Base-by-base conservation (phyloP, 2,113 vertebrate species). In the Dendrocopos noguchii region DNA sequence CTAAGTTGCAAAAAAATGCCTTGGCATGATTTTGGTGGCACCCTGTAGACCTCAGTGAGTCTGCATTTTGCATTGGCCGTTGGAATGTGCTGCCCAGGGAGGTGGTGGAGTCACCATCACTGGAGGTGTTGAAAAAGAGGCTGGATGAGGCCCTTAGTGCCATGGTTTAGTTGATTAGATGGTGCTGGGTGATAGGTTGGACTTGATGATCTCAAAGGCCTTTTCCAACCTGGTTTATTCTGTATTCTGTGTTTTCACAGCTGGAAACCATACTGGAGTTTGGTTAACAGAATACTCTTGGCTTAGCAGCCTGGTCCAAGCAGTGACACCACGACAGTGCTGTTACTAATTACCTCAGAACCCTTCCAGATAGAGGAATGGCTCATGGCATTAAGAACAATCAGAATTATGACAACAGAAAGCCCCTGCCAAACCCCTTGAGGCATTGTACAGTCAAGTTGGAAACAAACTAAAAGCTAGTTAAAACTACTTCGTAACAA, bases 391-490 rank as follows among this genome's bases (percentile, higher is more conserved):
- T 88, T 75, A 90, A 87, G 79, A 91, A 79, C 76, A 88, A 92
- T 68, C 13, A 1, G 60, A 94, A 88, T 86, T 82, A 59, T 46
- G 76, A 91, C 78, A 92, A 80, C 52, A 80, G 57, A 94, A 93
- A 80, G 61, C 29, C 65, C 29, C 82, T 90, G 81, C 84, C 89
- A 96, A 94, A 39, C 33, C 34, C 84, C 73, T 83, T 57, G 65
- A 63, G 87, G 79, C 73, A 25, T 59, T 95, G 57, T 80, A 80
- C 27, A 55, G 44, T 24, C 34, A 77, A 78, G 52, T 73, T 95
- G 94, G 90, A 87, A 87, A 91, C 84, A 90, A 87, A 94, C 42
- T 78, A 72, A 65, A 92, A 94, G 53, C 46, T 50, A 72, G 72
- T 75, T 95, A 78, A 90, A 92, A 64, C 9, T 31, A 80, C 76